Evolutionary conservation across 2,797 vertebrate species (phyloP).

Genomic region (Chiroxiphia lanceolata): DNA sequence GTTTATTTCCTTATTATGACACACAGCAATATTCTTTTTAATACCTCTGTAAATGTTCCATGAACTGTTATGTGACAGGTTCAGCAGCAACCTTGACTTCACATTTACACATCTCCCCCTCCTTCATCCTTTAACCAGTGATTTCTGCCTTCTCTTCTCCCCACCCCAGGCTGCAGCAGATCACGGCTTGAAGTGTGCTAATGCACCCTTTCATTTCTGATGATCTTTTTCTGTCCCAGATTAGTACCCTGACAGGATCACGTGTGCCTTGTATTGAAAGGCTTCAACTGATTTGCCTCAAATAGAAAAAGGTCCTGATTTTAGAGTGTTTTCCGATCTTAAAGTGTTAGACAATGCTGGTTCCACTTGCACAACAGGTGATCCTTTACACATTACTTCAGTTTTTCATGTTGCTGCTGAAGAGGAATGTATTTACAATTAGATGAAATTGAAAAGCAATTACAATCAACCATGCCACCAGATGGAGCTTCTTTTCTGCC

Average conservation of each 20-base stretch:
- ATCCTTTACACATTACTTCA: background rate
- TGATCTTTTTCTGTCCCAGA: background rate
- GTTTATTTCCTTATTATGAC: background rate
- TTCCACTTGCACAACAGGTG: background rate
- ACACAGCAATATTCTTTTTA: background rate
- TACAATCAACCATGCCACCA: conserved; percentile 41
- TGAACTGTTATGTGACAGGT: background rate
- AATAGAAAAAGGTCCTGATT: background rate
- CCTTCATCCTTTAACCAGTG: background rate
- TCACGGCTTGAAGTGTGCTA: background rate
- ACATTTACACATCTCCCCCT: background rate
- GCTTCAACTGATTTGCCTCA: background rate
- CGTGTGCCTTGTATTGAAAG: background rate
- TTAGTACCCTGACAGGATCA: background rate
- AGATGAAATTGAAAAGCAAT: background rate
- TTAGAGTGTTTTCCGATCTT: background rate
- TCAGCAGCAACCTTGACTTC: background rate
- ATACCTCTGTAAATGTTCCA: background rate
- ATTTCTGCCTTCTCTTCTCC: background rate
- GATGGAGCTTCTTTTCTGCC: conserved; percentile 49
- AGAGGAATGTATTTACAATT: background rate
- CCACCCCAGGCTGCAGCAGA: background rate
- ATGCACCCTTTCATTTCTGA: background rate
- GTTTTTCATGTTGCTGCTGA: background rate
- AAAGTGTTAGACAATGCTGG: background rate